Base-by-base conservation (phyloP, 2,797 vertebrate genomes). In the Pelodytes ibericus region DNA sequence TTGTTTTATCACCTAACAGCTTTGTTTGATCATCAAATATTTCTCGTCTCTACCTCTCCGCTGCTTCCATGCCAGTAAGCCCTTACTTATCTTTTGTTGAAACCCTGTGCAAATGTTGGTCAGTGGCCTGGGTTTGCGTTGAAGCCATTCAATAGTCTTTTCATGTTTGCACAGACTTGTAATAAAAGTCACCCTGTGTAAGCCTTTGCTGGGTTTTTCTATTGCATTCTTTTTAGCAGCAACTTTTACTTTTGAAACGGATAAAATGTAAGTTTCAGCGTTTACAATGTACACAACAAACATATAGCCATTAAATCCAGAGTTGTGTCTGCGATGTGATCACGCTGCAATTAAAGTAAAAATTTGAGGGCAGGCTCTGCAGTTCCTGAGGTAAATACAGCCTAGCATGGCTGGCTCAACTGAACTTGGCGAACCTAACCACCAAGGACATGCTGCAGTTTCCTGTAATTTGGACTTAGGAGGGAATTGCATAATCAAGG, bases 21-120 rank as follows among this genome's bases (percentile, higher is more conserved):
- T 24, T 33, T 79, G 64, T 79, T 79, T 79, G 77, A 69, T 60
- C 70, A 73, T 67, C 76, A 79, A 73, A 79, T 74, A 69, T 79
- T 73, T 73, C 41, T 59, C 26, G 30, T 56, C 66, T 69, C 66
- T 67, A 53, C 20, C 49, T 29, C 30, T 25, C 13, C 29, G 71
- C 69, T 16, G 63, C 51, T 73, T 69, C 26, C 64, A 36, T 27
- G 47, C 65, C 39, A 51, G 57, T 63, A 44, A 68, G 57, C 51
- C 41, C 29, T 79, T 49, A 69, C 57, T 73, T 79, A 79, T 79
- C 71, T 73, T 30, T 68, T 57, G 25, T 62, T 74, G 58, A 74
- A 79, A 73, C 58, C 71, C 59, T 79, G 16, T 57, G 64, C 58
- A 79, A 79, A 79, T 73, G 76, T 79, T 73, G 63, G 63, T 51